Evolutionary conservation across 2,888 invertebrate genomes (phyloP).

Genomic region (Deroplatys truncata): DNA sequence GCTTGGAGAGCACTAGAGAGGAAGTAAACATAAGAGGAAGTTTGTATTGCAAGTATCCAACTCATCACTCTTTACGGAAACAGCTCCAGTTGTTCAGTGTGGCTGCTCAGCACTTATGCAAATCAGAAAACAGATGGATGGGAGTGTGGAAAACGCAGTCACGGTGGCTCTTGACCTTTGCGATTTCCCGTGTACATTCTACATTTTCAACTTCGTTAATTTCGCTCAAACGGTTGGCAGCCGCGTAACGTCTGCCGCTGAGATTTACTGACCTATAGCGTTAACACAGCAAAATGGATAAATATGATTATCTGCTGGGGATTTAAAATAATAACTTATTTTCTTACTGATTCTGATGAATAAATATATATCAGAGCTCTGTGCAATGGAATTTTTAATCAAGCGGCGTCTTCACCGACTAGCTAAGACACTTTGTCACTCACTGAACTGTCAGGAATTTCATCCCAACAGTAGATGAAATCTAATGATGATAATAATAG

Average conservation of each 20-base stretch:
- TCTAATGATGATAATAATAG: too few relatives aligned
- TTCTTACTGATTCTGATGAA: too few relatives aligned
- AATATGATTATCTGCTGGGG: too few relatives aligned
- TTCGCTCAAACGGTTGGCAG: neutral
- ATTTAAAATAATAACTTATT: too few relatives aligned
- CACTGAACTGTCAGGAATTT: too few relatives aligned
- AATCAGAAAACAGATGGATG: neutral
- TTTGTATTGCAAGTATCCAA: neutral
- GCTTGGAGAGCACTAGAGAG: neutral
- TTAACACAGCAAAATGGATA: too few relatives aligned
- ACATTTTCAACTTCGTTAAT: neutral
- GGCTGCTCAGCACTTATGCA: neutral
- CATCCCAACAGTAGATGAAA: too few relatives aligned
- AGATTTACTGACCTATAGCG: too few relatives aligned
- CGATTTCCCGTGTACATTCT: neutral
- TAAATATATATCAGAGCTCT: too few relatives aligned
- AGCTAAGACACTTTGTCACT: too few relatives aligned
- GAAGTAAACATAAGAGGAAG: neutral
- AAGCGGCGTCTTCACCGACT: too few relatives aligned
- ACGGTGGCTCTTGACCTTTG: neutral
- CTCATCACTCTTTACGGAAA: neutral
- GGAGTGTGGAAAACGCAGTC: neutral
- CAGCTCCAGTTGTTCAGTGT: neutral
- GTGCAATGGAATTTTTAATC: too few relatives aligned
- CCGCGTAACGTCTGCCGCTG: neutral